Conservation (phyloP, 2,113 vertebrate genomes). For the Macaca mulatta region DNA sequence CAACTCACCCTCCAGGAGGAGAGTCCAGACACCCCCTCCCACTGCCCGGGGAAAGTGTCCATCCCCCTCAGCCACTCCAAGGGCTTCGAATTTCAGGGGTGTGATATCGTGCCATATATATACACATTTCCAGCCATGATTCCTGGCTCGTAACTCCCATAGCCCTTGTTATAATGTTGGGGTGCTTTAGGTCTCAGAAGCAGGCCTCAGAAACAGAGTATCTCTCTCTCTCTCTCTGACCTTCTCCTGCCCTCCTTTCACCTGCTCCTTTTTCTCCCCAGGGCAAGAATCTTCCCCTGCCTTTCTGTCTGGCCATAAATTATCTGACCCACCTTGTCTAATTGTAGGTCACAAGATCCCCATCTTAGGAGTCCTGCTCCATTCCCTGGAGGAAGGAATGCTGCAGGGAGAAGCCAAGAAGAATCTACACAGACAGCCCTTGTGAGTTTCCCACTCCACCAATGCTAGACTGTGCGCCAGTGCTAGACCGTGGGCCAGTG, state of each 20-base stretch:
- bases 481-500: rapidly evolving
- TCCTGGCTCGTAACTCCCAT: neutral
- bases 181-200: neutral
- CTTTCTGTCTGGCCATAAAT: neutral
- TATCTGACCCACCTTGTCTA: neutral
- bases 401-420: neutral
- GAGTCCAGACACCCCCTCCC: neutral
- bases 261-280: neutral
- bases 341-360: neutral
- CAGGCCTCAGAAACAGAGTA: neutral
- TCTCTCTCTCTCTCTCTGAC: neutral
- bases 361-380: neutral
- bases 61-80: neutral
- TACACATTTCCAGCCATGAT: neutral
- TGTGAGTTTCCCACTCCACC: neutral
- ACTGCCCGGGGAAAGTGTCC: no score
- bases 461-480: no score
- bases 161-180: neutral
- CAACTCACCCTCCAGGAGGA: neutral
- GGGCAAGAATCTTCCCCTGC: neutral
- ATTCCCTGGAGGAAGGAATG: neutral
- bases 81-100: neutral
- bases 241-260: neutral
- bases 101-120: neutral
- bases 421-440: neutral